A percentile compares a stretch with the other conserved stretches of the same genome.
Evolutionary conservation across 2,888 invertebrate genomes (phyloP).

Genomic region (Eupelmus urozonus): DNA sequence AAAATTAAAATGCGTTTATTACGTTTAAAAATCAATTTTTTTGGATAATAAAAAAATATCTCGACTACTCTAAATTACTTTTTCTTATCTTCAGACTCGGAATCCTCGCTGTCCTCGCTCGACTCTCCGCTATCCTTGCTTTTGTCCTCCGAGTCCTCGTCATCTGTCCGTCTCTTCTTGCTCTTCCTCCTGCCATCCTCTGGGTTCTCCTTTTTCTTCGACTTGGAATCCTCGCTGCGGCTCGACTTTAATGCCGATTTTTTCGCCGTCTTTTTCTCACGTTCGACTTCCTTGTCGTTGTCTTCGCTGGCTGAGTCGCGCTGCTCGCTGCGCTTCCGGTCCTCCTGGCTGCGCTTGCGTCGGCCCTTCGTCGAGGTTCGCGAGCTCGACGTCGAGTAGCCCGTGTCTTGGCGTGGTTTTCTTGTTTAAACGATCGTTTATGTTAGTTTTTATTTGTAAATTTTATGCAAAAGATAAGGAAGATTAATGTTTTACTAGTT

Average conservation of each 20-base stretch:
- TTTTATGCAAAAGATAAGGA: no score
- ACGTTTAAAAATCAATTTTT: no score
- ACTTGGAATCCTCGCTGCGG: neutral
- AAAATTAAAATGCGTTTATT: no score
- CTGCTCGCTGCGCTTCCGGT: conserved; percentile 65
- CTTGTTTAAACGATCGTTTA: no score
- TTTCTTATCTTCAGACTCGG: conserved; percentile 64
- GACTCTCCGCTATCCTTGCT: conserved; percentile 62
- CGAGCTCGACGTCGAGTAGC: conserved; percentile 84
- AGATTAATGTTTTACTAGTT: no score
- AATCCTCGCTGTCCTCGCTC: conserved; percentile 65
- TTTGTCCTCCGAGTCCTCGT: conserved; percentile 62
- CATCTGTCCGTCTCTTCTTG: conserved; percentile 35
- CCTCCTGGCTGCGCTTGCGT: conserved; percentile 65
- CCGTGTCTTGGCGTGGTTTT: conserved; percentile 81
- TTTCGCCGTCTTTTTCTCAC: neutral
- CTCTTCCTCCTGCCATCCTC: conserved; percentile 7
- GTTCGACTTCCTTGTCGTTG: conserved; percentile 28
- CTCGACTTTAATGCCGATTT: neutral
- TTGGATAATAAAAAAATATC: no score
- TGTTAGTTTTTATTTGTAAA: no score
- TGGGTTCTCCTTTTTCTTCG: neutral
- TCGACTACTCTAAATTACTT: conserved; percentile 62
- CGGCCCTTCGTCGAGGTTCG: conserved; percentile 77
- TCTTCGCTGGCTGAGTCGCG: conserved; percentile 62